phyloP scores from a whole-genome alignment of 1,140 invertebrate species.

The Drosophila guanche region DNA sequence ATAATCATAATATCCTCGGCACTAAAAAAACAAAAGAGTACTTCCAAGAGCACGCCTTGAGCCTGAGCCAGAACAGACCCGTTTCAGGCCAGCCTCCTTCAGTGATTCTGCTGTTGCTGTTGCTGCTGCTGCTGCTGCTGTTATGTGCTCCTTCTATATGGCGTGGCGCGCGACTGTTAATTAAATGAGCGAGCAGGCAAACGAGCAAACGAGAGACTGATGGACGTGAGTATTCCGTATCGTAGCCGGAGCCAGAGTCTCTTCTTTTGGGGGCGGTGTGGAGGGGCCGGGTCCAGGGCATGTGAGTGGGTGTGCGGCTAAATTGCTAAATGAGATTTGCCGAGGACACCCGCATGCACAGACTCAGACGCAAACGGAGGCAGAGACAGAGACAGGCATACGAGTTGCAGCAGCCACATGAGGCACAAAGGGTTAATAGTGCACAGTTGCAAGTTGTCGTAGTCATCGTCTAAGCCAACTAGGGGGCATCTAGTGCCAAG shows the following conservation, averaged over 20 bases:
- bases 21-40: too few relatives aligned
- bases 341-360: slow-evolving; percentile 64
- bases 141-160: slow-evolving; percentile 28
- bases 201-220: slow-evolving; percentile 76
- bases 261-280: neutral
- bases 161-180: slow-evolving; percentile 81
- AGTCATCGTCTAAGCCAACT: slow-evolving; percentile 68
- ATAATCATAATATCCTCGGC: too few relatives aligned
- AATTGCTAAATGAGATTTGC: slow-evolving; percentile 81
- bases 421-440: slow-evolving; percentile 79
- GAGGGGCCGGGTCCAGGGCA: slow-evolving; percentile 17
- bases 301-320: slow-evolving; percentile 80
- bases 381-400: slow-evolving; percentile 8
- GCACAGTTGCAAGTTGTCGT: slow-evolving; percentile 69
- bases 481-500: slow-evolving; percentile 29
- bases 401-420: slow-evolving; percentile 28
- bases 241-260: slow-evolving; percentile 9
- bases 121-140: neutral
- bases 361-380: slow-evolving; percentile 4
- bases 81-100: slow-evolving; percentile 13
- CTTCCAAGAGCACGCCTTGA: slow-evolving; percentile 46
- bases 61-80: slow-evolving; percentile 4
- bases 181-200: slow-evolving; percentile 81
- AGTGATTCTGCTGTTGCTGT: neutral
- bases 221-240: slow-evolving; percentile 56